Conservation (phyloP, 1,140 invertebrate species). For the Armadillidium nasatum region DNA sequence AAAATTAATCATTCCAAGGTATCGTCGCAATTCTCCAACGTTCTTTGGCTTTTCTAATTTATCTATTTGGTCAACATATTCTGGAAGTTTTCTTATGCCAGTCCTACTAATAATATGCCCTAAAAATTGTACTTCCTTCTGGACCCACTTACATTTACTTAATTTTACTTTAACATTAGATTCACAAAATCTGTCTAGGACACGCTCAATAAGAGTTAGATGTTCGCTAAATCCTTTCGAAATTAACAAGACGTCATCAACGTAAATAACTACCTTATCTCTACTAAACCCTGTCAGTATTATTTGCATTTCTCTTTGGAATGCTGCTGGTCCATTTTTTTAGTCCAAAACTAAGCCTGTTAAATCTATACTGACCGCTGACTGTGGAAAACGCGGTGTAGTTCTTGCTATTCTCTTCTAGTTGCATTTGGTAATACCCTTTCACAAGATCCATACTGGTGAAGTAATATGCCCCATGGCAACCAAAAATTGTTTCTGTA, state of each 20-base stretch:
- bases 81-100: not conserved
- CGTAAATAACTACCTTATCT: not conserved
- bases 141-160: not conserved
- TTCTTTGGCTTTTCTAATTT: not conserved
- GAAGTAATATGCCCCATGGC: not conserved
- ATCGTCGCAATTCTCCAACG: not conserved
- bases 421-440: too few species aligned
- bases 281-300: not conserved
- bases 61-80: not conserved
- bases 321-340: constrained; percentile 19
- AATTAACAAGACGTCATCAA: not conserved
- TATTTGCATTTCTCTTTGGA: constrained; percentile 21
- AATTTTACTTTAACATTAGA: not conserved
- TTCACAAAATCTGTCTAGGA: not conserved
- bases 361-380: constrained; percentile 9
- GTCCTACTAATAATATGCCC: not conserved
- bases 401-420: too few species aligned
- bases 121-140: not conserved
- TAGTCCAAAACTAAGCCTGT: constrained; percentile 4
- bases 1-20: too few species aligned
- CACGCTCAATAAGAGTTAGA: not conserved
- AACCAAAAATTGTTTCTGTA: not conserved
- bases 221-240: not conserved
- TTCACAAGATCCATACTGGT: constrained; percentile 8
- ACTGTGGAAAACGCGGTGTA: not conserved